Evolutionary conservation across 2,888 invertebrate genomes (phyloP), one percentile per base, ranked within the genome.

Genomic region (Emmelina monodactyla): DNA sequence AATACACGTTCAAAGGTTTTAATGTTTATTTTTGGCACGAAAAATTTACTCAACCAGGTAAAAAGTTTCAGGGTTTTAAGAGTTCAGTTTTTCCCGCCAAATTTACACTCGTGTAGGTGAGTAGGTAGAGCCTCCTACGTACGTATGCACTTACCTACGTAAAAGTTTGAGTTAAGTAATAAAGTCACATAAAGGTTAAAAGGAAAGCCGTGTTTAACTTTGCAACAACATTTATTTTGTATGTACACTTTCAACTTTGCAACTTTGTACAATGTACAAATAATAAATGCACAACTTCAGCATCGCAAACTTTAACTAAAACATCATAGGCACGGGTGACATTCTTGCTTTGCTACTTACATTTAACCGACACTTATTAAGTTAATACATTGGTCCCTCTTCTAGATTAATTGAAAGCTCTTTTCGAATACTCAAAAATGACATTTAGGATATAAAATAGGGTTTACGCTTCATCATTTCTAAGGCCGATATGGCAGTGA

Each of bases 221-320:
- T 50, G 62, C 59, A 75, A 71, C 70, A 76, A 75, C 75, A 75
- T 78, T 76, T 78, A 78, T 72, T 75, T 70, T 67, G 59, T 67
- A 71, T 75, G 70, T 75, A 78, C 73, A 79, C 69, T 69, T 49
- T 58, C 62, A 64, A 60, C 63, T 62, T 68, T 55, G 54, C 56
- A 63, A 58, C 53, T 63, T 71, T 71, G 71, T 67, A 71, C 66
- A 71, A 62, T 69, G 72, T 75, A 75, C 75, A 73, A 75, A 72
- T 71, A 73, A 69, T 78, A 79, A 78, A 79, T 78, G 79, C 79
- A 79, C 78, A 78, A 78, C 73, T 71, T 75, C 76, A 76, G 76
- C 76, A 76, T 75, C 69, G 71, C 66, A 76, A 29, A 29, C 29
- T 12, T 14, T 14, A 29, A 14, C 12, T 19, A 13, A 4, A 29